These are phyloP conservation scores for Gobio gobio DNA, from an alignment of 2,113 vertebrate genomes.

Conservation along the genomic window DNA sequence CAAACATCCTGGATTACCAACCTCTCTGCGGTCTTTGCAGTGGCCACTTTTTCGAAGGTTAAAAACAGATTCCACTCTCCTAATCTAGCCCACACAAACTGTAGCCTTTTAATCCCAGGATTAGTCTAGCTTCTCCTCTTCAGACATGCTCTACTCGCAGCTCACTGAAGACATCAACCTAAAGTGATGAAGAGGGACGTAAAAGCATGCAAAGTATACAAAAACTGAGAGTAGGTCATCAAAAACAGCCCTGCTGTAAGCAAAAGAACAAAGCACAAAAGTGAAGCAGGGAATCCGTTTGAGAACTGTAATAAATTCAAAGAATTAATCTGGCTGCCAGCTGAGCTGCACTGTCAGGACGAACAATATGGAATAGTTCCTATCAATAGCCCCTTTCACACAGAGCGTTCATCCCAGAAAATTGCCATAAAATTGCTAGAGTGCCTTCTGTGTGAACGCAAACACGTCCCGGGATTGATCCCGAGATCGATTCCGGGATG, in stretches of 20 bases:
- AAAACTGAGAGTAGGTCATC: background rate
- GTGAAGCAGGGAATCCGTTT: background rate
- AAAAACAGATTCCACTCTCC: slow-evolving; percentile 62
- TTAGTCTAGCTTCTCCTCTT: slow-evolving; percentile 59
- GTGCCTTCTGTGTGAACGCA: too few relatives aligned
- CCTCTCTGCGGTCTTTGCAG: slow-evolving; percentile 45
- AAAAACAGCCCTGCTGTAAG: background rate
- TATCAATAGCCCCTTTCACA: too few relatives aligned
- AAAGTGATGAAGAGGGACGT: background rate
- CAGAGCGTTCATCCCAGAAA: too few relatives aligned
- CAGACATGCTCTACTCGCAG: slow-evolving; percentile 24
- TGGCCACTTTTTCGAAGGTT: slow-evolving; percentile 58
- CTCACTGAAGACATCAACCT: slow-evolving; percentile 2
- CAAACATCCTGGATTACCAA: slow-evolving; percentile 53
- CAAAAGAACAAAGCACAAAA: background rate
- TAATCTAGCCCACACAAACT: slow-evolving; percentile 60
- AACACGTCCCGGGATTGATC: too few relatives aligned
- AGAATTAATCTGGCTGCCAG: background rate
- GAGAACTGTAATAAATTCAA: background rate
- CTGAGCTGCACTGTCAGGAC: background rate
- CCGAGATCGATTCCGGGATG: too few relatives aligned
- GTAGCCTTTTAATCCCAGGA: slow-evolving; percentile 63
- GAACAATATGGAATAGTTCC: background rate
- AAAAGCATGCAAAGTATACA: slow-evolving; percentile 10
- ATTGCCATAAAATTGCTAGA: too few relatives aligned